These are phyloP conservation scores for Machaerirhynchus nigripectus DNA, from an alignment of 2,113 vertebrate genomes.

Conservation along the genomic window DNA sequence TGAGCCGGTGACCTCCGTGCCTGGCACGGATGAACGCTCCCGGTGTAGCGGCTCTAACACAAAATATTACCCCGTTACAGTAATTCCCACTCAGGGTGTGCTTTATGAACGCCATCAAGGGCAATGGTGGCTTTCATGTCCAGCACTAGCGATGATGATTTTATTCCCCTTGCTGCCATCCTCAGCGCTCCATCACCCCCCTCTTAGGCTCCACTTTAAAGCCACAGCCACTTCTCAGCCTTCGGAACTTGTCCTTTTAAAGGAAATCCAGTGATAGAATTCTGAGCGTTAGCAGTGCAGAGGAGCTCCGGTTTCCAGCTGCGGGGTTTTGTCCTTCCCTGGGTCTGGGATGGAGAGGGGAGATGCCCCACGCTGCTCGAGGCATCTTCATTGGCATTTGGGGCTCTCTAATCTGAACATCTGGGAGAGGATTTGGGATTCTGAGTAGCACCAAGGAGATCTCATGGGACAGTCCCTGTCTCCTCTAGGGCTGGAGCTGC, in stretches of 20 bases:
- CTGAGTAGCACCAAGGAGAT: neutral
- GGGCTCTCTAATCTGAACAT: neutral
- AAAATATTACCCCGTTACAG: conserved; percentile 35
- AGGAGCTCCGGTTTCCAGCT: neutral
- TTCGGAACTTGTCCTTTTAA: neutral
- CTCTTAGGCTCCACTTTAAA: neutral
- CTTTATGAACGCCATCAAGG: conserved; percentile 44
- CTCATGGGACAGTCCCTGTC: rapidly evolving
- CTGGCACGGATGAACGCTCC: conserved; percentile 26
- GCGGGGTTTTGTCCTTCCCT: neutral
- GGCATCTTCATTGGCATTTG: neutral
- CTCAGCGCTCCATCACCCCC: neutral
- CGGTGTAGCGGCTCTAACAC: neutral
- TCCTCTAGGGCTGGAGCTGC: neutral
- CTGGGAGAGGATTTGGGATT: neutral
- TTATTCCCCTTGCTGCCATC: neutral
- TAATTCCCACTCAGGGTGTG: neutral
- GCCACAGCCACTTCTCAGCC: neutral
- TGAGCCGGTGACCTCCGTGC: neutral
- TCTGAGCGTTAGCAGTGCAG: neutral
- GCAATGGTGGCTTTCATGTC: conserved; percentile 35
- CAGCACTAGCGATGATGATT: neutral
- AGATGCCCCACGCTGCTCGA: neutral
- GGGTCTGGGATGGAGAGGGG: neutral
- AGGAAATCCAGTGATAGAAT: neutral